Conservation (phyloP, 2,888 invertebrate genomes). For the Pyrgus malvae region DNA sequence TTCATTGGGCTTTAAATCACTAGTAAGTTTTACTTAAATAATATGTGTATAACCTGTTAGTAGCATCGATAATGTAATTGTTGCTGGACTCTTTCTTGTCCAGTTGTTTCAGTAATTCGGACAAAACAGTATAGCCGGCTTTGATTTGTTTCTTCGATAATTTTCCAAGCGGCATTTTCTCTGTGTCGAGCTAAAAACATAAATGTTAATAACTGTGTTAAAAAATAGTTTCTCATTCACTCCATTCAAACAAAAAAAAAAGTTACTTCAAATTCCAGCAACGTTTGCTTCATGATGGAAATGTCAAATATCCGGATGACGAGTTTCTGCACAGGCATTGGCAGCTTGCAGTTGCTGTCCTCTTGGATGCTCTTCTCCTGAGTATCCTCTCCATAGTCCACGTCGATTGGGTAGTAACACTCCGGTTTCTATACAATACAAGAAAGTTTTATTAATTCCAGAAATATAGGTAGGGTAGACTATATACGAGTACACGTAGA, state of each 20-base stretch:
- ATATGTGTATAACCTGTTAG: constrained; percentile 86
- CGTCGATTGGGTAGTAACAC: constrained; percentile 91
- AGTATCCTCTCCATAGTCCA: constrained; percentile 89
- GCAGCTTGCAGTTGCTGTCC: constrained; percentile 85
- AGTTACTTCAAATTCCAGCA: constrained; percentile 95
- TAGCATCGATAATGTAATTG: constrained; percentile 88
- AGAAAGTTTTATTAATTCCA: too few relatives aligned
- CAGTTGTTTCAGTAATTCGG: constrained; percentile 84
- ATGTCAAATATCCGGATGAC: constrained; percentile 95
- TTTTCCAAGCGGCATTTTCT: constrained; percentile 99
- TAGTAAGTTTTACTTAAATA: neutral
- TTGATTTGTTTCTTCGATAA: constrained; percentile 94
- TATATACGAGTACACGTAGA: too few relatives aligned
- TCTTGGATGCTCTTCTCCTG: constrained; percentile 61
- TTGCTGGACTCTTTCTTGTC: constrained; percentile 69
- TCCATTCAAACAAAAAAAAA: neutral
- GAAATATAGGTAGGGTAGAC: too few relatives aligned
- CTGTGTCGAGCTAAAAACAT: constrained; percentile 87
- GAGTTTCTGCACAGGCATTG: constrained; percentile 89
- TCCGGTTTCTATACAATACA: constrained; percentile 81
- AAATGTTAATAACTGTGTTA: neutral
- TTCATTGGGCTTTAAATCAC: too few relatives aligned
- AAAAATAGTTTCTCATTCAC: too few relatives aligned
- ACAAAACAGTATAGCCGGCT: constrained; percentile 90
- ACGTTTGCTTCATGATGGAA: constrained; percentile 93